Evolutionary conservation across 1,140 invertebrate genomes (phyloP), one percentile per base, ranked within the genome.

Genomic region (Drosophila tani): DNA sequence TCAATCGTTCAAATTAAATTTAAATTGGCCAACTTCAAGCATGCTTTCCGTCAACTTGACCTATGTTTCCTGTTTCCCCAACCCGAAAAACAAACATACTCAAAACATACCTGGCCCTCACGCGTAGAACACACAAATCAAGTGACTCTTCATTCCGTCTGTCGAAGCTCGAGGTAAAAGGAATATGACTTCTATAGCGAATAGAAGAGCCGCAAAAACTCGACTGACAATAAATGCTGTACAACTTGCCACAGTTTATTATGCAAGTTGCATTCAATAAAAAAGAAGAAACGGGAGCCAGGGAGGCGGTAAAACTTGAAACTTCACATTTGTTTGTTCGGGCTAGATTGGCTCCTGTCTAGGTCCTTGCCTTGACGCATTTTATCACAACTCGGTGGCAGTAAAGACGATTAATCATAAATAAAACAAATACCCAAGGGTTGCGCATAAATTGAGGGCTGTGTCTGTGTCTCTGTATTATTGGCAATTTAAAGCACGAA

Each of bases 251-350:
- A n/a, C 24, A 70, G 66, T 74, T 74, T 74, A 74, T 74, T 74
- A 51, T 74, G 55, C 66, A 74, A 74, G 55, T 71, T 35, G 41
- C 51, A 71, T 60, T 74, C 55, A 71, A 71, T 71, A 74, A 57
- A 35, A 70, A 57, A 29, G n/a, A n/a, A 35, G 32, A 0, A 35
- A 35, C 29, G 56, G 17, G 19, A 47, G 17, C 40, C 32, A 49
- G n/a, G 24, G 27, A 12, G 40, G 43, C 24, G 41, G 70, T 60
- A 60, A 74, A 74, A 74, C 47, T 74, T 74, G 56, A 43, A 70
- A 74, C 15, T 71, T 74, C 70, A 70, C 59, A 74, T 74, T 74
- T 74, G 70, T 70, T 74, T 74, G 56, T 74, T 74, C 24, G 15
- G 40, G 53, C 55, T 50, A 50, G 55, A 45, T 74, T 69, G 53